Evolutionary conservation across 2,888 invertebrate species (phyloP).

Genomic region (Omphaloscelis lunosa): DNA sequence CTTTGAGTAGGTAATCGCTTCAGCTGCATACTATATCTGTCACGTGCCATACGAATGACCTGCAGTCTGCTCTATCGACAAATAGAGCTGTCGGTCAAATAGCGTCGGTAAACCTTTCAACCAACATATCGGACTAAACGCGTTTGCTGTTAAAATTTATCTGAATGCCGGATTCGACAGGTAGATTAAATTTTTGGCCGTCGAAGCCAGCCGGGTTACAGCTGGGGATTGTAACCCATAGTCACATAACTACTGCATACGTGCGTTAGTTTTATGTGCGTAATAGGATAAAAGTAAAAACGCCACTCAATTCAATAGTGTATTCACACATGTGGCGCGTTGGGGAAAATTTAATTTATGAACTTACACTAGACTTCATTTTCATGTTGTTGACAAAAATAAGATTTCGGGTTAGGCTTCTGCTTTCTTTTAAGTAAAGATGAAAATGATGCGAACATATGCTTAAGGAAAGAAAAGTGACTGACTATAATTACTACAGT

Average conservation of each 20-base stretch:
- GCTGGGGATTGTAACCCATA: conserved; percentile 52
- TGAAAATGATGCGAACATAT: not conserved
- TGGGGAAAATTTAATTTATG: conserved; percentile 31
- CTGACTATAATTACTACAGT: too few species aligned
- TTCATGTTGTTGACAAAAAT: conserved; percentile 10
- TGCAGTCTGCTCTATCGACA: conserved; percentile 73
- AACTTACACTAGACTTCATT: not conserved
- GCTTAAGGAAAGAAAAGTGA: not conserved
- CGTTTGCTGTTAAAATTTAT: conserved; percentile 60
- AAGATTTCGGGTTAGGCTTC: not conserved
- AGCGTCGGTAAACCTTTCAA: conserved; percentile 66
- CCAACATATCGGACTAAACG: conserved; percentile 61
- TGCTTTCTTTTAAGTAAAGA: not conserved
- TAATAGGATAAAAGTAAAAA: conserved; percentile 60
- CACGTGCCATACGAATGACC: conserved; percentile 76
- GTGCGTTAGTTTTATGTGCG: conserved; percentile 41
- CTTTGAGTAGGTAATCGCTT: conserved; percentile 50
- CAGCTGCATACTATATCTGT: conserved; percentile 71
- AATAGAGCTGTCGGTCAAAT: conserved; percentile 68
- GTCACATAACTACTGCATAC: conserved; percentile 31
- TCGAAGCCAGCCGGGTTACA: conserved; percentile 38
- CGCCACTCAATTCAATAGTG: conserved; percentile 39
- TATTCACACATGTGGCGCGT: conserved; percentile 31
- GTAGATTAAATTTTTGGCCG: conserved; percentile 60
- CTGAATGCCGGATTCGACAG: conserved; percentile 54